Base-by-base conservation (phyloP, 2,797 vertebrate genomes). In the Astyanax mexicanus region DNA sequence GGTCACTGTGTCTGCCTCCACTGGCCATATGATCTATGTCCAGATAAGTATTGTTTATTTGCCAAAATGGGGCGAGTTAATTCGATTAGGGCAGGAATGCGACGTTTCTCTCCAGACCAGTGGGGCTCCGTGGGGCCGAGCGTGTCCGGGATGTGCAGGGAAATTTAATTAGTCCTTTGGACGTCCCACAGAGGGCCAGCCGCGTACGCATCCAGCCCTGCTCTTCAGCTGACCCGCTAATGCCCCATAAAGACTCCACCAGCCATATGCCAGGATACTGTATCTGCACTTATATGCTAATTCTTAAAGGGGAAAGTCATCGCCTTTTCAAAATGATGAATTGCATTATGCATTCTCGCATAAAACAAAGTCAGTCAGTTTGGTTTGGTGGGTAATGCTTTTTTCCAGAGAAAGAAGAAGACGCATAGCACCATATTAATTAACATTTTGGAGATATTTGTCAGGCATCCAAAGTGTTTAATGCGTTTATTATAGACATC, bases 141-240 rank as follows among this genome's bases (percentile, higher is more conserved):
- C 82, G 69, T 77, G 66, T 88, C 85, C 85, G 86, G 89, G 87
- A 90, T 88, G 88, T 88, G 83, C 76, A 68, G 83, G 80, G 74
- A 89, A 90, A 92, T 93, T 85, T 86, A 92, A 93, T 93, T 91
- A 92, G 84, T 72, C 69, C 72, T 67, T 38, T 86, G 88, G 52
- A 84, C 84, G 79, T 80, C 80, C 83, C 81, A 89, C 84, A 89
- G 81, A 88, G 83, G 68, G 27, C 1, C 12, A 80, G 72, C 72
- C 76, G 83, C 88, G 85, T 89, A 82, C 87, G 76, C 47, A 29
- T 65, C 60, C 61, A 71, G 54, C 9, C 8, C 72, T 49, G 65
- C 68, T 66, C 44, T 69, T 69, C 69, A 74, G 72, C 61, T 74
- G 68, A 78, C 66, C 75, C 57, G 64, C 4, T 44, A 37, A 32